Conservation (phyloP, 2,113 vertebrate species). For the Arothron firmamentum region DNA sequence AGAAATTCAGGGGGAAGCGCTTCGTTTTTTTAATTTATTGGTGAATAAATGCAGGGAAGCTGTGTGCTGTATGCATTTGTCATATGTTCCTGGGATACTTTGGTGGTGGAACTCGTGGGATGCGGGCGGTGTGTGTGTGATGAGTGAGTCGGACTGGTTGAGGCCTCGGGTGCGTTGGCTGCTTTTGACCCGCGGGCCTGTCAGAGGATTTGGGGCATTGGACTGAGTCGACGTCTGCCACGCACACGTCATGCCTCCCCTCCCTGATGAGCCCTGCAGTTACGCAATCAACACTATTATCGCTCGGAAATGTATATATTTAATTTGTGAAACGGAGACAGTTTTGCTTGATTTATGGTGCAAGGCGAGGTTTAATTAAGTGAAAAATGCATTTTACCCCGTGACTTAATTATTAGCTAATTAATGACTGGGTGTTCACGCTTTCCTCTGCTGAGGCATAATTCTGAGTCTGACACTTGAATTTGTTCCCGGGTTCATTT, state of each 20-base stretch:
- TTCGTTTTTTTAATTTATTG: too few relatives aligned
- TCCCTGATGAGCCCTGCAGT: constrained; percentile 67
- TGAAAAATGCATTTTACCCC: constrained; percentile 73
- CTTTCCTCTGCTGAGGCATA: constrained; percentile 55
- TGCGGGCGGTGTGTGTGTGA: constrained; percentile 39
- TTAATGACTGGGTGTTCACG: constrained; percentile 65
- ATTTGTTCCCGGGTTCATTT: constrained; percentile 68
- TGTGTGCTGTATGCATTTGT: constrained; percentile 4
- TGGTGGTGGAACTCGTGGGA: constrained; percentile 15
- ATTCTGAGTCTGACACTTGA: constrained; percentile 66
- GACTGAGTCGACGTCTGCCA: constrained; percentile 67
- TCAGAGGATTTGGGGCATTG: constrained; percentile 61
- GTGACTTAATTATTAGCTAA: constrained; percentile 77
- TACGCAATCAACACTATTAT: constrained; percentile 70
- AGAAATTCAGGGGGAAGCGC: constrained; percentile 13
- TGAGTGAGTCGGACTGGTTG: constrained; percentile 38
- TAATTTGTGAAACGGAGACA: constrained; percentile 72
- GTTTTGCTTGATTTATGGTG: constrained; percentile 74
- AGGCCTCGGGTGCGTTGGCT: constrained; percentile 50
- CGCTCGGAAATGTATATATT: constrained; percentile 71
- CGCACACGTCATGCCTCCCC: constrained; percentile 56
- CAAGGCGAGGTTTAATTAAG: constrained; percentile 75
- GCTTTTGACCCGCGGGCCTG: constrained; percentile 44
- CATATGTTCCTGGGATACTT: constrained; percentile 18
- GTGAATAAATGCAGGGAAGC: neutral